Evolutionary conservation across 2,113 vertebrate genomes (phyloP), one percentile per base, ranked within the genome.

Genomic region (Oxyura jamaicensis): DNA sequence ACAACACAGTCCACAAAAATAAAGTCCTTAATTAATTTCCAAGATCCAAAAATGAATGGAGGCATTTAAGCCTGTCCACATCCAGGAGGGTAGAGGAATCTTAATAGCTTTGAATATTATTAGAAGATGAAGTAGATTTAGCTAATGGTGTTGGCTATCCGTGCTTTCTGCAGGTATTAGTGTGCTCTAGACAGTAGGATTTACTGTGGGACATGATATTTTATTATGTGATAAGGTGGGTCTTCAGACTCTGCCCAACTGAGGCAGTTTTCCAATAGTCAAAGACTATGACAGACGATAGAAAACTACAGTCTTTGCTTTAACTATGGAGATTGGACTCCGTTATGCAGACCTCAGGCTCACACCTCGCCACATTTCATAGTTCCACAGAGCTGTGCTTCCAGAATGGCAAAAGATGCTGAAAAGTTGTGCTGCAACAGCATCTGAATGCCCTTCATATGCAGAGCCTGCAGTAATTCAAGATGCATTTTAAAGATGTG

Each of bases 401-500:
- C 55, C 82, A 78, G 21, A 7, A 8, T 19, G 35, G 33, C 31
- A 66, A 58, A 93, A 81, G 20, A 78, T 21, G 12, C 41, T 85
- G 21, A 87, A 85, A 94, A 83, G 17, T 44, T 81, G 44, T 19
- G 8, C 19, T 58, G 5, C 65, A 87, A 91, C 90, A 84, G 39
- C 36, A 33, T 35, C 22, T 1, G 0, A 69, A 79, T 59, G 22
- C 21, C 53, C 83, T 90, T 69, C 21, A 2, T 69, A 88, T 89
- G 62, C 58, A 62, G 58, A 89, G n/a, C 50, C 94, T 81, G 56
- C 66, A 83, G 10, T 68, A 90, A 46, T 88, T 84, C 71, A 86
- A 86, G 77, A 89, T 72, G 72, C 82, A 36, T 93, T 97, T 98
- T 91, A 96, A 96, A 97, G 97, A 92, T 92, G 74, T 93, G 91